phyloP scores from a whole-genome alignment of 2,888 invertebrate genomes.

The Spisula solida region DNA sequence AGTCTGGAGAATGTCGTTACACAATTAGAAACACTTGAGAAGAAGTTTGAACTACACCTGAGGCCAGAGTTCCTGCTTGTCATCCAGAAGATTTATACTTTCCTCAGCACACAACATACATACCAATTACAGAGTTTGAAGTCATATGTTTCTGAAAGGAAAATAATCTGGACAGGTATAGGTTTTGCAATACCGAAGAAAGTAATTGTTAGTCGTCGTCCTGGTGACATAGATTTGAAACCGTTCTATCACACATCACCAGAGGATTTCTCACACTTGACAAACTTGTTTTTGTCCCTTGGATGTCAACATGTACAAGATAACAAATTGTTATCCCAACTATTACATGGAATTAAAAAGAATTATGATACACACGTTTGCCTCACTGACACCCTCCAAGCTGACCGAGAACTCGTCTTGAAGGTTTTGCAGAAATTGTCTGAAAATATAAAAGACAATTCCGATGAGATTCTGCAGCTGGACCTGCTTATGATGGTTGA shows the following conservation, averaged over 20 bases:
- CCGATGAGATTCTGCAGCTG: background rate
- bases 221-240: slow-evolving; percentile 24
- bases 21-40: slow-evolving; percentile 54
- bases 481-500: slow-evolving; percentile 38
- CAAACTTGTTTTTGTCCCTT: slow-evolving; percentile 5
- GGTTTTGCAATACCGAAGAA: slow-evolving; percentile 14
- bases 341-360: background rate
- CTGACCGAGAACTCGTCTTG: background rate
- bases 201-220: background rate
- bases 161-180: slow-evolving; percentile 4
- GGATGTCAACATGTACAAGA: slow-evolving; percentile 16
- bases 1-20: slow-evolving; percentile 38
- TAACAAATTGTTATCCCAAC: background rate
- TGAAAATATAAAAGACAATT: background rate
- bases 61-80: slow-evolving; percentile 46
- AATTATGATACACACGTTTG: background rate
- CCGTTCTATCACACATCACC: slow-evolving; percentile 12
- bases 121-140: background rate
- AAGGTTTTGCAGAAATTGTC: background rate
- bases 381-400: background rate
- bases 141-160: background rate
- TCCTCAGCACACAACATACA: background rate
- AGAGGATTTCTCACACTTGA: slow-evolving; percentile 1
- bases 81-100: slow-evolving; percentile 52
- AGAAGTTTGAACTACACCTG: slow-evolving; percentile 42